Base-by-base conservation (phyloP, 2,888 invertebrate genomes). In the Chymomyza procnemis region DNA sequence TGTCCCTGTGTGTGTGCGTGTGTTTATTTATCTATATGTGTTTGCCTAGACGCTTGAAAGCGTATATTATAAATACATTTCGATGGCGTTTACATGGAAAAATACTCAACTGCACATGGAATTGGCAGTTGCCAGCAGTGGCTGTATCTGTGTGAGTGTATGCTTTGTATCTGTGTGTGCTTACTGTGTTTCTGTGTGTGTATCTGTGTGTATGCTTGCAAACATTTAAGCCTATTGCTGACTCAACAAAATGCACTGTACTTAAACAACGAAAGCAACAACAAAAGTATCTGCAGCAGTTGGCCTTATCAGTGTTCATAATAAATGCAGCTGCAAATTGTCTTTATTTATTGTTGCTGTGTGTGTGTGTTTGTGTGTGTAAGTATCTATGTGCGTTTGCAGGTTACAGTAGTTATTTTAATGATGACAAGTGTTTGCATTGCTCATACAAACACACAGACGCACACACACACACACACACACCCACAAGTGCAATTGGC, bases 311-410 rank as follows among this genome's bases (percentile, higher is more conserved):
- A 74, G 78, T 73, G 74, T 78, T 84, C 82, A 85, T 82, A 85
- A 82, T 87, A 82, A 84, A 86, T 82, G 87, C 87, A 81, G 77
- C 82, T 77, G 77, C 79, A 81, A 86, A 86, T 82, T 85, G 87
- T 71, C 85, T 79, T 74, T 82, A 74, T 85, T 79, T 87, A 82
- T 82, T 87, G 85, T 81, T 26, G 19, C 9, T 30, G 41, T 58
- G 21, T 58, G 9, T 14, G 55, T 58, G 46, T 58, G 58, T 58
- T 41, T 41, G 58, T 9, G 26, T 1, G 26, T 26, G 26, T 26
- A 6, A 26, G 26, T 26, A 22, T 57, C 14, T 55, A 21, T 34
- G 19, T 58, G 64, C 50, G 48, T 69, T 50, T 54, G 21, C 21
- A 14, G 18, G 34, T 41, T 41, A 41, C 60, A 71, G 76, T 70